Evolutionary conservation across 2,113 vertebrate species (phyloP).

Genomic region (Paratilapia polleni): DNA sequence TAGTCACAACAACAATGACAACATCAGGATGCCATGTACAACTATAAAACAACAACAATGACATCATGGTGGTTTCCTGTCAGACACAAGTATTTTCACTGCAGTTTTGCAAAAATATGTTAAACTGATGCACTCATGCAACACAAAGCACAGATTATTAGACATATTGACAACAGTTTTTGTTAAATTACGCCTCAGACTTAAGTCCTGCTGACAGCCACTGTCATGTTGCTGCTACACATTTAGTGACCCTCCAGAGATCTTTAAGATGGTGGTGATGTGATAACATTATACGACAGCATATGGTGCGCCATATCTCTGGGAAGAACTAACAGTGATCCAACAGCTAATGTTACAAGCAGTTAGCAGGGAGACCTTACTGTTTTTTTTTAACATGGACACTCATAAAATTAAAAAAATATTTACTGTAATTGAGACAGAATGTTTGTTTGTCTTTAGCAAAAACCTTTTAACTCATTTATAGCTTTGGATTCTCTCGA

Average conservation of each 20-base stretch:
- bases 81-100: background rate
- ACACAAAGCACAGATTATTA: background rate
- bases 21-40: background rate
- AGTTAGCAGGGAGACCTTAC: background rate
- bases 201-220: background rate
- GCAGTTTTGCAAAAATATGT: background rate
- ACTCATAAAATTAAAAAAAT: background rate
- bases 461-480: background rate
- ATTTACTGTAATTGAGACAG: background rate
- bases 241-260: slow-evolving; percentile 8
- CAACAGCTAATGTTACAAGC: background rate
- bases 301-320: background rate
- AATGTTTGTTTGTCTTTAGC: background rate
- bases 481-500: background rate
- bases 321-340: background rate
- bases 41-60: background rate
- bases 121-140: background rate
- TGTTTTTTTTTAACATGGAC: background rate
- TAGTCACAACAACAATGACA: background rate
- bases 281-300: background rate
- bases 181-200: background rate
- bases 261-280: background rate
- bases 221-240: background rate
- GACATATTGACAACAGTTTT: background rate
- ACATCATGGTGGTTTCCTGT: background rate